These are phyloP conservation scores for Hyposoter didymator DNA, from an alignment of 2,888 invertebrate species.

Conservation along the genomic window DNA sequence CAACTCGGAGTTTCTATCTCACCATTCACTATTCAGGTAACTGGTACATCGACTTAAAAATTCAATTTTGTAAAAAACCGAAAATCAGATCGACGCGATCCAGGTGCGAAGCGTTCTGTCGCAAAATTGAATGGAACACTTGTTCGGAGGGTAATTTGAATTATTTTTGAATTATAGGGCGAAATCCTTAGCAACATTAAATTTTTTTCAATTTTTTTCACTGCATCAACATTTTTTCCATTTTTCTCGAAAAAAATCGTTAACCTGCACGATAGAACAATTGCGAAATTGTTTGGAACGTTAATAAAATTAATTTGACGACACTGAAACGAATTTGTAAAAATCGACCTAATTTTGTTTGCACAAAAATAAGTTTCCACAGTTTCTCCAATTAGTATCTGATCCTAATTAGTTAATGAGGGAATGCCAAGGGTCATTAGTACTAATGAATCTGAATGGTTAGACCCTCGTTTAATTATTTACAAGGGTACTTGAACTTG, in stretches of 20 bases:
- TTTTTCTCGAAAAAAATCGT: too few species aligned
- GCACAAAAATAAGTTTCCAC: background rate
- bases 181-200: background rate
- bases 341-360: background rate
- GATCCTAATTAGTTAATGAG: background rate
- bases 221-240: too few species aligned
- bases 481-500: constrained; percentile 55
- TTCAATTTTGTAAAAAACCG: background rate
- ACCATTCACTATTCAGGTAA: constrained; percentile 76
- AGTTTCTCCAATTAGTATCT: background rate
- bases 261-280: too few species aligned
- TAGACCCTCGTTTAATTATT: constrained; percentile 7
- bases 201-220: too few species aligned
- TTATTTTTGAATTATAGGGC: background rate
- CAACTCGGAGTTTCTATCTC: constrained; percentile 60
- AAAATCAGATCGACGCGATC: background rate
- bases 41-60: constrained; percentile 66
- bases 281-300: background rate
- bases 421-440: constrained; percentile 2
- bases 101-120: background rate
- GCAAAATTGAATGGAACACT: background rate
- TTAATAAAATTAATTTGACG: background rate
- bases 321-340: background rate
- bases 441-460: constrained; percentile 30
- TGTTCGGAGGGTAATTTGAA: background rate